Conservation (phyloP, 2,888 invertebrate genomes). For the Drosophila atripex region DNA sequence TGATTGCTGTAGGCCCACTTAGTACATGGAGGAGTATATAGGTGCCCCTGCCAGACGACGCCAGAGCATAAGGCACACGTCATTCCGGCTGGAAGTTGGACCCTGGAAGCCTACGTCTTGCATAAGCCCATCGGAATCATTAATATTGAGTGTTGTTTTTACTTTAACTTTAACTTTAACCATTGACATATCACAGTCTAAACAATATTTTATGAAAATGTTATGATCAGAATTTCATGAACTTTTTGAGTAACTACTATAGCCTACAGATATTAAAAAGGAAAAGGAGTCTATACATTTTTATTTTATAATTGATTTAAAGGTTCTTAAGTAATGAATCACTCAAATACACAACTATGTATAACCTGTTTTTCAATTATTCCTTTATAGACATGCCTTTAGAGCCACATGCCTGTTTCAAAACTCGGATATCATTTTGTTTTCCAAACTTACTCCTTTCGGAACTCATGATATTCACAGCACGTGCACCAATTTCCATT, state of each 20-base stretch:
- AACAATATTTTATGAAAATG: not conserved
- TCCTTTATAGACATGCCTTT: conserved; percentile 11
- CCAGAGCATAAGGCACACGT: conserved; percentile 37
- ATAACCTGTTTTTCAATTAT: not conserved
- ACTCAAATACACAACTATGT: not conserved
- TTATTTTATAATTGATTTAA: not conserved
- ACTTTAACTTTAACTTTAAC: conserved; percentile 15
- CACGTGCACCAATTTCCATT: conserved; percentile 59
- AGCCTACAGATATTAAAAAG: too few species aligned
- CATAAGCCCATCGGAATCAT: conserved; percentile 36
- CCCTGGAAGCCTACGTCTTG: conserved; percentile 16
- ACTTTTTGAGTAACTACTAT: too few species aligned
- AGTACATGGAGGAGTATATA: conserved; percentile 6
- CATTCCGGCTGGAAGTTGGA: conserved; percentile 27
- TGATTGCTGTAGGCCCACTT: conserved; percentile 13
- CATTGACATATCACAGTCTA: conserved; percentile 13
- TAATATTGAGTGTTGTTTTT: conserved; percentile 28
- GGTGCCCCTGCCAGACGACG: conserved; percentile 16
- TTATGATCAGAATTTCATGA: not conserved
- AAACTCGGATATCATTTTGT: not conserved
- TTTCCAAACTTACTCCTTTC: conserved; percentile 63
- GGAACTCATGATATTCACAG: conserved; percentile 44
- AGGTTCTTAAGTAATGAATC: not conserved
- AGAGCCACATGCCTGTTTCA: not conserved
- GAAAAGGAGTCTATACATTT: not conserved